Conservation (phyloP, 2,888 invertebrate genomes). For the Cephus spinipes region DNA sequence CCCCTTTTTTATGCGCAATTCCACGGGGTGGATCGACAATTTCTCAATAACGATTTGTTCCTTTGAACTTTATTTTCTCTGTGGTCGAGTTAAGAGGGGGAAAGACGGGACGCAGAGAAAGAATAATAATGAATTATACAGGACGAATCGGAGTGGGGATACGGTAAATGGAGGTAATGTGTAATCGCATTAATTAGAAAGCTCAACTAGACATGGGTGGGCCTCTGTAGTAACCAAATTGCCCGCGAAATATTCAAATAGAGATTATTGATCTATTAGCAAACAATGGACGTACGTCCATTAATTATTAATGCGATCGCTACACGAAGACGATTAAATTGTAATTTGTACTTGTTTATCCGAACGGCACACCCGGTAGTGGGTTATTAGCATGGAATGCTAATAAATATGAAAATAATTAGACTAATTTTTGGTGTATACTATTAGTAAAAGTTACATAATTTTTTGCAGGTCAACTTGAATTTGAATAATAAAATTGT, state of each 20-base stretch:
- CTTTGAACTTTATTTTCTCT: neutral
- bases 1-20: constrained; percentile 9
- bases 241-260: neutral
- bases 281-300: neutral
- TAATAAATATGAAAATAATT: neutral
- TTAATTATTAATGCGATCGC: neutral
- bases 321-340: neutral
- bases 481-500: neutral
- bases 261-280: neutral
- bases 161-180: neutral
- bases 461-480: neutral
- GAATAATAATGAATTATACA: neutral
- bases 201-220: neutral
- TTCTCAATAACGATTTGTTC: neutral
- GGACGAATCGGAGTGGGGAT: neutral
- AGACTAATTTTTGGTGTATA: neutral
- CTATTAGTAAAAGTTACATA: neutral
- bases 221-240: neutral
- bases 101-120: neutral
- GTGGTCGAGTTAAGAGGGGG: neutral
- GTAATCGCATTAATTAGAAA: constrained; percentile 1
- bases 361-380: no score
- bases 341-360: neutral
- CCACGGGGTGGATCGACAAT: neutral
- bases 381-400: neutral